phyloP scores from a whole-genome alignment of 2,113 vertebrate species.

The Dascyllus trimaculatus region DNA sequence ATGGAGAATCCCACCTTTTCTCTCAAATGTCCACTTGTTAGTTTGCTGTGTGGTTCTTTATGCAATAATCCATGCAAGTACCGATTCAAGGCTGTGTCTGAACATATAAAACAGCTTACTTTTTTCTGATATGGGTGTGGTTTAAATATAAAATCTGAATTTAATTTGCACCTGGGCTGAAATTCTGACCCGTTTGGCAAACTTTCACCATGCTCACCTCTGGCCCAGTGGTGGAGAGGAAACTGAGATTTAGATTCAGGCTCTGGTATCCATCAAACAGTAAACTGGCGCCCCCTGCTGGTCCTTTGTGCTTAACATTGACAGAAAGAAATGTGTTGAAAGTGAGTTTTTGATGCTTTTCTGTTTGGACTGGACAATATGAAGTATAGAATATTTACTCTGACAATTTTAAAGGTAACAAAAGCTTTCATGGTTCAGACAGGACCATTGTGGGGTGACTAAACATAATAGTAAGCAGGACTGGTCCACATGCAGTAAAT shows the following conservation, averaged over 20 bases:
- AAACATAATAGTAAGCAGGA: too few species aligned
- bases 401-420: background rate
- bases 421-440: too few species aligned
- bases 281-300: constrained; percentile 68
- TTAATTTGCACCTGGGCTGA: background rate
- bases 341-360: constrained; percentile 4
- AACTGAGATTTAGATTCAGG: background rate
- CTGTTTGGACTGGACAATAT: background rate
- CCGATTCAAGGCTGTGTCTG: background rate
- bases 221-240: background rate
- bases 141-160: background rate
- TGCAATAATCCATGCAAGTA: too few species aligned
- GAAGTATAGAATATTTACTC: background rate
- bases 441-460: too few species aligned
- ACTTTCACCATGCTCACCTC: background rate
- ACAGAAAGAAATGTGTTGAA: background rate
- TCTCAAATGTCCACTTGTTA: background rate
- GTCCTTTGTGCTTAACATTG: background rate
- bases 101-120: background rate
- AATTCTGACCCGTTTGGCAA: background rate
- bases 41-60: background rate
- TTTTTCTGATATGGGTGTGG: background rate
- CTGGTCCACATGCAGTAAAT: too few species aligned
- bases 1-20: background rate
- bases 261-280: background rate